Base-by-base conservation (phyloP, 2,888 invertebrate genomes). In the Pilophorus perplexus region DNA sequence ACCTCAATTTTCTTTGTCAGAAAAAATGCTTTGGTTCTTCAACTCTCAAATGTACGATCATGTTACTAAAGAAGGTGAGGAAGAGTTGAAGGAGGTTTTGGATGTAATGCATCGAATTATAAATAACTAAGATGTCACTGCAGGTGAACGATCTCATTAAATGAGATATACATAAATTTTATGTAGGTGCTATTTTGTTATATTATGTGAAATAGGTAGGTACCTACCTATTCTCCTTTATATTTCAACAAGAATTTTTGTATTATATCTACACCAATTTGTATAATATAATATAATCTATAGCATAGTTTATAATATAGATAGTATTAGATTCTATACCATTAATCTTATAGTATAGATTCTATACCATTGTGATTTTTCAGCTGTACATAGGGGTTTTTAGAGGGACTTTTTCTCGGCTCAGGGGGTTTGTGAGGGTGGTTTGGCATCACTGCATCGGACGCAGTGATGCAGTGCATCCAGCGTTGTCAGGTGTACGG, bases 121-220 rank as follows among this genome's bases (percentile, higher is more conserved):
- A 42, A 42, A 42, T 42, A 42, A 42, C 14, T 42, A 2, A 42
- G 20, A 42, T 42, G 42, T 42, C 42, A n/a, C 42, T 42, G 14
- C 14, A 42, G 2, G 14, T 33, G 33, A 8, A 33, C 6, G 33
- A 33, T 33, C 33, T 33, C 33, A 33, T 33, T 42, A 42, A 18
- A 20, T 20, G 20, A 18, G 2, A 42, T 3, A 2, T 2, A 42
- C n/a, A n/a, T n/a, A n/a, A n/a, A n/a, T n/a, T n/a, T n/a, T n/a
- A n/a, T n/a, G n/a, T n/a, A n/a, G n/a, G n/a, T n/a, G n/a, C n/a
- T n/a, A n/a, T n/a, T n/a, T n/a, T n/a, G n/a, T n/a, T n/a, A n/a
- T n/a, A n/a, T n/a, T n/a, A n/a, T n/a, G n/a, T n/a, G n/a, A n/a
- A n/a, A n/a, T n/a, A n/a, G n/a, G n/a, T n/a, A n/a, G n/a, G n/a